Evolutionary conservation across 2,113 vertebrate species (phyloP).

Genomic region (Edolisoma coerulescens): DNA sequence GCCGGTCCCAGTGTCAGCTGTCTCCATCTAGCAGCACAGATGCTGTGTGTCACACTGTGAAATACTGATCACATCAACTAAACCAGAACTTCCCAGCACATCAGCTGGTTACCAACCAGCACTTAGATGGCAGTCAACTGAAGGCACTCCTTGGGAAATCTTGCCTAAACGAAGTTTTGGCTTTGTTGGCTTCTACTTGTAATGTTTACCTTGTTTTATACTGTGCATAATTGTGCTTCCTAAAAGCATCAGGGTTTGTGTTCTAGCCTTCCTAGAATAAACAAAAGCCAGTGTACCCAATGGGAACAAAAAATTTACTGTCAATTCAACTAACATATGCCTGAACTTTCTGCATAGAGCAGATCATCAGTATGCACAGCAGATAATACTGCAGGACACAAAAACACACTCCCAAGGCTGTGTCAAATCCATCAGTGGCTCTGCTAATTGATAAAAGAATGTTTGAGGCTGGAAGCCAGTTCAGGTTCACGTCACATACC

Average conservation of each 20-base stretch:
- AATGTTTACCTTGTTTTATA: background rate
- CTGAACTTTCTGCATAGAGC: background rate
- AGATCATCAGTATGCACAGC: background rate
- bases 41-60: background rate
- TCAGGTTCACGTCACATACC: background rate
- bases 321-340: background rate
- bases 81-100: background rate
- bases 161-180: background rate
- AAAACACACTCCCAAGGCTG: background rate
- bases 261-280: background rate
- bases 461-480: background rate
- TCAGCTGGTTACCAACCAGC: background rate
- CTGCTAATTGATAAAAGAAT: slow-evolving; percentile 16
- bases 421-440: background rate
- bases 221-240: background rate
- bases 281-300: background rate
- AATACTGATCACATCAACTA: background rate
- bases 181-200: background rate
- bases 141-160: background rate
- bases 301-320: background rate
- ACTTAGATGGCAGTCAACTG: background rate
- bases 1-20: background rate
- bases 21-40: background rate
- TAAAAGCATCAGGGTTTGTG: background rate
- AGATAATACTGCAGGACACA: background rate